Evolutionary conservation across 2,888 invertebrate species (phyloP).

Genomic region (Molanna angustata): DNA sequence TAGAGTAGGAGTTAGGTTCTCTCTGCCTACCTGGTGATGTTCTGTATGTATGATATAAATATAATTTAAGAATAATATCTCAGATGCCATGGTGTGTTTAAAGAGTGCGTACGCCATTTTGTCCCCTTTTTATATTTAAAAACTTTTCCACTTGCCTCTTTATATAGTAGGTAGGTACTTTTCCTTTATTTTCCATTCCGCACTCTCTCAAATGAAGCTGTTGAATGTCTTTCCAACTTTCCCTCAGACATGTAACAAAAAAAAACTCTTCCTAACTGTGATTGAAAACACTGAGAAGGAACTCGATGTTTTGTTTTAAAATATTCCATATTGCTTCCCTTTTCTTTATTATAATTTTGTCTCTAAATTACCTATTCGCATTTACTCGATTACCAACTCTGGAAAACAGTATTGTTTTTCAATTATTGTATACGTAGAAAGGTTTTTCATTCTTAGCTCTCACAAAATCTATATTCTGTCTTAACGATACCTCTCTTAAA

Average conservation of each 20-base stretch:
- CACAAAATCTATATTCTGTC: too few species aligned
- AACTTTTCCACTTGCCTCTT: slow-evolving; percentile 30
- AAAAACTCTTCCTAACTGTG: slow-evolving; percentile 27
- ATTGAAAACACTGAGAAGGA: slow-evolving; percentile 18
- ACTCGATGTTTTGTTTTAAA: background rate
- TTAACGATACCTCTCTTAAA: too few species aligned
- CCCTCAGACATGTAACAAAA: slow-evolving; percentile 20
- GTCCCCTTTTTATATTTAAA: slow-evolving; percentile 26
- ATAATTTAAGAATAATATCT: too few species aligned
- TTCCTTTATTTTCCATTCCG: slow-evolving; percentile 29
- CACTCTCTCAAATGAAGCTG: slow-evolving; percentile 30
- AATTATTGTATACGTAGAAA: too few species aligned
- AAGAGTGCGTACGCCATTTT: background rate
- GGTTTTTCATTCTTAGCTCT: too few species aligned
- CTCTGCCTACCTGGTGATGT: too few species aligned
- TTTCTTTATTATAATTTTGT: too few species aligned
- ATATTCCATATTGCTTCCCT: background rate
- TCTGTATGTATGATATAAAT: too few species aligned
- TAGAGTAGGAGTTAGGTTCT: too few species aligned
- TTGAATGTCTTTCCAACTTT: slow-evolving; percentile 28
- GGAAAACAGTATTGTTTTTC: too few species aligned
- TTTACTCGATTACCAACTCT: too few species aligned
- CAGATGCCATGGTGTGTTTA: background rate
- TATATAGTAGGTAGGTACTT: slow-evolving; percentile 25
- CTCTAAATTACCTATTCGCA: too few species aligned